A percentile compares a stretch with the other conserved stretches of the same genome.
These are phyloP conservation scores for Mandrillus leucophaeus DNA, from an alignment of 2,113 vertebrate genomes.

Conservation along the genomic window DNA sequence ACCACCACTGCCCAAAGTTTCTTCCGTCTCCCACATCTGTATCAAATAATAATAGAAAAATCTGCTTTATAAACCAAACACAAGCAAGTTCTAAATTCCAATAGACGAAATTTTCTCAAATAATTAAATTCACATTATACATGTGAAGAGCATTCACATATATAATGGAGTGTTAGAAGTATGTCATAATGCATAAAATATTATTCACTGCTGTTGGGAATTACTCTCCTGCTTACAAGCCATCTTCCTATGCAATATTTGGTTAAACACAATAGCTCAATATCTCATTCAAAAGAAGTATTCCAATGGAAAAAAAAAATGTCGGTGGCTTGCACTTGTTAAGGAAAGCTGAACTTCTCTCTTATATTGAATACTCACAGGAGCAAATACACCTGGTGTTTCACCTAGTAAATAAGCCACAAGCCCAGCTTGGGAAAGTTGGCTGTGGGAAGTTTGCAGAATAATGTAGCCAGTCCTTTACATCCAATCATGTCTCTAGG, in stretches of 20 bases:
- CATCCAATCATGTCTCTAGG: neutral
- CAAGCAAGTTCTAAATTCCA: constrained; percentile 16
- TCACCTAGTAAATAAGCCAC: neutral
- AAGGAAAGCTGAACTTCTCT: neutral
- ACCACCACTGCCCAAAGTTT: neutral
- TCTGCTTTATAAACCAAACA: neutral
- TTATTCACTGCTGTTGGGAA: neutral
- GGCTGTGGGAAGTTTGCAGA: neutral
- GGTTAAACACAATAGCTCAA: neutral
- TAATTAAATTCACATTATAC: neutral
- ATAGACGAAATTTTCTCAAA: neutral
- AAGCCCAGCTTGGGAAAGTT: neutral
- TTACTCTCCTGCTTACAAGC: neutral
- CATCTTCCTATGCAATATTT: neutral
- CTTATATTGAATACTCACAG: neutral
- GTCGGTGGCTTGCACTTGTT: neutral
- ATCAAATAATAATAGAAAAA: neutral
- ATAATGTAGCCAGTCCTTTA: neutral
- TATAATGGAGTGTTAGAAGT: neutral
- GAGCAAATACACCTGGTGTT: neutral
- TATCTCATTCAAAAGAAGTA: neutral
- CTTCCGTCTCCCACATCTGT: neutral
- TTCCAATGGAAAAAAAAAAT: neutral
- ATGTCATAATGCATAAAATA: neutral
- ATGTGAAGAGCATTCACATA: neutral